Conservation (phyloP, 2,888 invertebrate species). For the Xanthorhoe designata region DNA sequence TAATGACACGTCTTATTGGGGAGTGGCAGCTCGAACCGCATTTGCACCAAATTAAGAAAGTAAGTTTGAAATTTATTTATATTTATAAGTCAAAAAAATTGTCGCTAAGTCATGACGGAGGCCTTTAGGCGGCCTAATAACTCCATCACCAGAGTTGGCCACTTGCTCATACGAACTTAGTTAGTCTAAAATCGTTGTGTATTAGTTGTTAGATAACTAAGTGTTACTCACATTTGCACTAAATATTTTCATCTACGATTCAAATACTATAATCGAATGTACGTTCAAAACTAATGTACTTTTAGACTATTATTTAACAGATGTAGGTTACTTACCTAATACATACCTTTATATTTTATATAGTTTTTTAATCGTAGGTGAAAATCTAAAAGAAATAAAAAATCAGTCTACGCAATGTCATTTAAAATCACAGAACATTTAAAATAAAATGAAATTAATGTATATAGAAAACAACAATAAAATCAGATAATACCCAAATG, state of each 20-base stretch:
- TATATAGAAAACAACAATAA: not conserved
- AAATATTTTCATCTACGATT: too few species aligned
- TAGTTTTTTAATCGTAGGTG: too few species aligned
- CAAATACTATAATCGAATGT: too few species aligned
- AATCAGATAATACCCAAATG: not conserved
- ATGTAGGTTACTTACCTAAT: too few species aligned
- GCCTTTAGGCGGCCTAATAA: too few species aligned
- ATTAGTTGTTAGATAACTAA: not conserved
- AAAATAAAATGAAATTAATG: not conserved
- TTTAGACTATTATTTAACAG: too few species aligned
- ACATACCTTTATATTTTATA: too few species aligned
- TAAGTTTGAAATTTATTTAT: not conserved
- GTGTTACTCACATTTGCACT: not conserved
- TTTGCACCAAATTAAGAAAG: not conserved
- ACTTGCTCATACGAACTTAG: too few species aligned
- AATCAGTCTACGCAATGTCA: not conserved
- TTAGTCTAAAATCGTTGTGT: not conserved
- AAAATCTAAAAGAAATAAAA: too few species aligned
- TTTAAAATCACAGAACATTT: not conserved
- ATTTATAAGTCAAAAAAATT: not conserved
- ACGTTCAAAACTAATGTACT: too few species aligned
- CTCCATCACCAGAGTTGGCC: too few species aligned
- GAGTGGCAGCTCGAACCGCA: slow-evolving; percentile 4
- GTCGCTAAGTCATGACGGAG: too few species aligned
- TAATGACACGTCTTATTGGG: slow-evolving; percentile 9